Percentiles rank a stretch among this genome's conserved stretches.
Evolutionary conservation across 1,140 invertebrate genomes (phyloP).

Genomic region (Ylistrum balloti): DNA sequence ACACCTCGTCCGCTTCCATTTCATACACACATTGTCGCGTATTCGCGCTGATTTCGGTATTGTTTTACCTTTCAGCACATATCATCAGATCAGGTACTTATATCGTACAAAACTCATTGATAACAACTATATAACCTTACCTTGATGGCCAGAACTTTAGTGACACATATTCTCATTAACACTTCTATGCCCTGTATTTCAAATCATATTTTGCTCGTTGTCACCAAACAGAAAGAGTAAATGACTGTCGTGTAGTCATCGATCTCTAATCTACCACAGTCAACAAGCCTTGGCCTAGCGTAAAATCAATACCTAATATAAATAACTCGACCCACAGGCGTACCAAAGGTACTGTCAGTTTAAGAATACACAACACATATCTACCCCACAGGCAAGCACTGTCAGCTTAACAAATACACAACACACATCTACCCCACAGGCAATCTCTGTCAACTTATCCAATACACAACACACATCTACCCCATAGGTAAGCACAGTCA

Average conservation of each 20-base stretch:
- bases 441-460: neutral
- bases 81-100: neutral
- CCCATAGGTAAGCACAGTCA: neutral
- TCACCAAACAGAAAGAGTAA: neutral
- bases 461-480: neutral
- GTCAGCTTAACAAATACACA: neutral
- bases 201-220: slow-evolving; percentile 21
- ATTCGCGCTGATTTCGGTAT: neutral
- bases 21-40: neutral
- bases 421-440: neutral
- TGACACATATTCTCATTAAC: neutral
- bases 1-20: neutral
- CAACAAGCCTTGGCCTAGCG: slow-evolving; percentile 4
- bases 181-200: neutral
- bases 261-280: neutral
- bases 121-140: neutral
- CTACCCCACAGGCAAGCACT: too few relatives aligned
- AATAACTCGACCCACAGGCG: too few relatives aligned
- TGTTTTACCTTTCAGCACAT: neutral
- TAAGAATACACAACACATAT: neutral
- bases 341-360: too few relatives aligned
- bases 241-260: neutral
- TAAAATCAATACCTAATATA: neutral
- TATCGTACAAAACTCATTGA: neutral
- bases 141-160: neutral